Evolutionary conservation across 2,888 invertebrate species (phyloP), one percentile per base, ranked within the genome.

Genomic region (Eumerus sabulonum): DNA sequence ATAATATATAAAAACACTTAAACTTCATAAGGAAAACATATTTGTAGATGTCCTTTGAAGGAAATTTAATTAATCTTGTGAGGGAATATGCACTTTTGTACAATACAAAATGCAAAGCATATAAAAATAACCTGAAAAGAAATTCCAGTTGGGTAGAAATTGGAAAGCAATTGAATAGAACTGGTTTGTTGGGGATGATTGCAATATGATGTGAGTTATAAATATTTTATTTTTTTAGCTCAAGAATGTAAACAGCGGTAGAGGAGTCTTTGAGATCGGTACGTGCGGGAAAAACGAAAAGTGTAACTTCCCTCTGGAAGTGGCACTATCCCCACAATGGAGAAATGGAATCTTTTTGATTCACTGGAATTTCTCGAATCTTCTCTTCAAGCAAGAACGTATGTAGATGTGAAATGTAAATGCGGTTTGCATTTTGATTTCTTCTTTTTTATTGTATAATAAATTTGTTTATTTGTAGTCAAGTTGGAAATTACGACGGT

Each of bases 31-130:
- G n/a, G n/a, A n/a, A n/a, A n/a, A n/a, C n/a, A n/a, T n/a, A n/a
- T n/a, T n/a, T n/a, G n/a, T n/a, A n/a, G n/a, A n/a, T n/a, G n/a
- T n/a, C n/a, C n/a, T 53, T 53, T 53, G 53, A 54, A 16, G 54
- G 40, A 54, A 16, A 54, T 17, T 54, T 54, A 18, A 40, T 54
- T 9, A 12, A 2, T 17, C n/a, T 54, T 1, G 42, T 54, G 1
- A 16, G 40, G 2, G 40, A 40, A n/a, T 16, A 40, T 1, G 54
- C n/a, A 54, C 18, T 54, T 54, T 40, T 16, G 7, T 54, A 54
- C 19, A 54, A 54, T 40, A 40, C 17, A 3, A 54, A 54, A 18
- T 54, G 17, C 1, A 1, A 40, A n/a, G n/a, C n/a, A 9, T 40
- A 40, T 27, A 54, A 17, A 17, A 54, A 54, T 13, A 18, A 17